Evolutionary conservation across 2,113 vertebrate species (phyloP).

Genomic region (Phaetusa simplex): DNA sequence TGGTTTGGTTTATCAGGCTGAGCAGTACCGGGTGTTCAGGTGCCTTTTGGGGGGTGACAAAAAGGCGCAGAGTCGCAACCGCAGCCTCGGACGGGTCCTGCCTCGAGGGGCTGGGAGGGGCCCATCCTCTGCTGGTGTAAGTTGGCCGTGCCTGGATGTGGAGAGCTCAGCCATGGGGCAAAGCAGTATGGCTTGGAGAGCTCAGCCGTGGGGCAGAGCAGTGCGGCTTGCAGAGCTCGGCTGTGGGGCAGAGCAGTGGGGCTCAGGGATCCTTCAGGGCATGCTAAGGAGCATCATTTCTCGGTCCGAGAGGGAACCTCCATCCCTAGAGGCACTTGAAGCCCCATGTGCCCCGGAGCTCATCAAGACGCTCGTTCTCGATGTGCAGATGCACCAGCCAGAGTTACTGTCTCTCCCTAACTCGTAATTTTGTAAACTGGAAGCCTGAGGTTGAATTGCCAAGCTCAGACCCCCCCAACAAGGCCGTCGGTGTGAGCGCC

Average conservation of each 20-base stretch:
- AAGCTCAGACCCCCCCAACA: background rate
- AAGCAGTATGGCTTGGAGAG: background rate
- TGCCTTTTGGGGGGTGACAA: background rate
- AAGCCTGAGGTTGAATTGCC: background rate
- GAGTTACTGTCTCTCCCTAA: background rate
- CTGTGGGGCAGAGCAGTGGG: background rate
- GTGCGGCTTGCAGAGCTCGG: accelerated
- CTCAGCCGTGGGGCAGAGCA: background rate
- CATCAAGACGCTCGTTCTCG: accelerated
- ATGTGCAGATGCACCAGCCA: background rate
- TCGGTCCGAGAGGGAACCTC: accelerated
- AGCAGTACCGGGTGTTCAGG: background rate
- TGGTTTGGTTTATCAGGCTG: background rate
- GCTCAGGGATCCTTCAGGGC: background rate
- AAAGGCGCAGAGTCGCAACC: background rate
- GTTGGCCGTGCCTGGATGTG: accelerated
- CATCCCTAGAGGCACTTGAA: background rate
- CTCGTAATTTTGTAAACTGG: background rate
- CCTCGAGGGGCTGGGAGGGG: background rate
- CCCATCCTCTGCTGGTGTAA: accelerated
- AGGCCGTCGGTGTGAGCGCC: accelerated
- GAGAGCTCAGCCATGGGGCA: background rate
- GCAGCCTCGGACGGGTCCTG: accelerated
- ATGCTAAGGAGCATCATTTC: background rate
- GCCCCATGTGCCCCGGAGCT: accelerated